phyloP scores from a whole-genome alignment of 2,113 vertebrate species.

The Corythornis vintsioides region DNA sequence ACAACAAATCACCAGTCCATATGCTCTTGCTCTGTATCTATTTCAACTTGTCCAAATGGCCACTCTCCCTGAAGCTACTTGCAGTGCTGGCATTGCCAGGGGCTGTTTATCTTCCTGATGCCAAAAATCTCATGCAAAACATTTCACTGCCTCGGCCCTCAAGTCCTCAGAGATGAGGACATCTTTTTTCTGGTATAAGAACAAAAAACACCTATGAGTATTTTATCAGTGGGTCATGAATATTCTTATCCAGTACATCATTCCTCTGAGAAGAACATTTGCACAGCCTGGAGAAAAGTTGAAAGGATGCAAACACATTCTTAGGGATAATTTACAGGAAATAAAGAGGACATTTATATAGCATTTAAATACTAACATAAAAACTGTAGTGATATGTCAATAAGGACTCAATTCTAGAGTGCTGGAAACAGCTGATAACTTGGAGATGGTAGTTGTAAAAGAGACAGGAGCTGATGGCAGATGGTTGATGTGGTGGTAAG shows the following conservation, averaged over 20 bases:
- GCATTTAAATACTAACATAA: not conserved
- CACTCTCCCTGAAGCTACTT: not conserved
- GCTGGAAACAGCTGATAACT: not conserved
- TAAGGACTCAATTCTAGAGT: not conserved
- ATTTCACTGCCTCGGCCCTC: not conserved
- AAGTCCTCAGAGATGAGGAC: not conserved
- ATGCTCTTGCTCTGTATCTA: fast-evolving
- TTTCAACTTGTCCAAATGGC: not conserved
- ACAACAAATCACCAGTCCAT: not conserved
- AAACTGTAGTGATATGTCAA: not conserved
- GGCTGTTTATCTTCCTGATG: not conserved
- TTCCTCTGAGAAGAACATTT: not conserved
- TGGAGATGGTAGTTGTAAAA: not conserved
- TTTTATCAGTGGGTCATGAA: not conserved
- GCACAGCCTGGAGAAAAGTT: not conserved
- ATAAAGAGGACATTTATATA: not conserved
- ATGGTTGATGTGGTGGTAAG: not conserved
- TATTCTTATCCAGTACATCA: not conserved
- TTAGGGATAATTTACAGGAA: not conserved
- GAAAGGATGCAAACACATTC: not conserved
- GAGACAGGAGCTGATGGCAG: not conserved
- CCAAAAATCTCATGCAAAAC: not conserved
- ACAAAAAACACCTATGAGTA: not conserved
- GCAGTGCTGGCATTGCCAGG: not conserved
- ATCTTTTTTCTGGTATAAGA: not conserved